phyloP scores from a whole-genome alignment of 2,113 vertebrate species.

The Chamaetylas fuelleborni region DNA sequence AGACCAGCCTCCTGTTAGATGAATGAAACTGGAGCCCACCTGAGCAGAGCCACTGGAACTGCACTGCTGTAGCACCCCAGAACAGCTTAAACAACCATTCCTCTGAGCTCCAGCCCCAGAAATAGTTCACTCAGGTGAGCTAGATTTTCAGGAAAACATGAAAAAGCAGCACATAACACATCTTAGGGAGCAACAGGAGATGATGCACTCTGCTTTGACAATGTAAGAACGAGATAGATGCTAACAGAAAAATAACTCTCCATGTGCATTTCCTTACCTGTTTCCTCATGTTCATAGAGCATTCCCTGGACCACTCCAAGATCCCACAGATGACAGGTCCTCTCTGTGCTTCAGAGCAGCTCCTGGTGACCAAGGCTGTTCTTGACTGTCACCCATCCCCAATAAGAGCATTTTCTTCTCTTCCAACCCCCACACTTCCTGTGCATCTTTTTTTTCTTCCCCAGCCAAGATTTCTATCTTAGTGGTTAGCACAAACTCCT shows the following conservation, averaged over 20 bases:
- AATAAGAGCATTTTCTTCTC: background rate
- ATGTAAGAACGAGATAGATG: background rate
- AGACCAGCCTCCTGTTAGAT: background rate
- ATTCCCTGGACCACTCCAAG: background rate
- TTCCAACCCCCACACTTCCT: constrained; percentile 59
- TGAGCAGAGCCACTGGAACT: background rate
- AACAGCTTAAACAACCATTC: background rate
- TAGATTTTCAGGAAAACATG: background rate
- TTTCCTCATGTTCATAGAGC: background rate
- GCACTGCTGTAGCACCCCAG: too few relatives aligned
- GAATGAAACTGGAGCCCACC: background rate
- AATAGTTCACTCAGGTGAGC: accelerated
- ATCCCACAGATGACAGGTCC: background rate
- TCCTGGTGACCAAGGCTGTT: background rate
- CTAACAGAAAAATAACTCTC: background rate
- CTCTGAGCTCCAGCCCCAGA: background rate
- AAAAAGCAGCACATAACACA: background rate
- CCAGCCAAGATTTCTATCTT: background rate
- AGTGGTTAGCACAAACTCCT: background rate
- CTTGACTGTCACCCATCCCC: background rate
- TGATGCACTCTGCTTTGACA: background rate
- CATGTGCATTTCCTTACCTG: background rate
- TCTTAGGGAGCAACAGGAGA: background rate
- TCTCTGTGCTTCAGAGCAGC: background rate
- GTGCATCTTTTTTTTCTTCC: constrained; percentile 23